Base-by-base conservation (phyloP, 2,113 vertebrate genomes). In the Pelusios castaneus region DNA sequence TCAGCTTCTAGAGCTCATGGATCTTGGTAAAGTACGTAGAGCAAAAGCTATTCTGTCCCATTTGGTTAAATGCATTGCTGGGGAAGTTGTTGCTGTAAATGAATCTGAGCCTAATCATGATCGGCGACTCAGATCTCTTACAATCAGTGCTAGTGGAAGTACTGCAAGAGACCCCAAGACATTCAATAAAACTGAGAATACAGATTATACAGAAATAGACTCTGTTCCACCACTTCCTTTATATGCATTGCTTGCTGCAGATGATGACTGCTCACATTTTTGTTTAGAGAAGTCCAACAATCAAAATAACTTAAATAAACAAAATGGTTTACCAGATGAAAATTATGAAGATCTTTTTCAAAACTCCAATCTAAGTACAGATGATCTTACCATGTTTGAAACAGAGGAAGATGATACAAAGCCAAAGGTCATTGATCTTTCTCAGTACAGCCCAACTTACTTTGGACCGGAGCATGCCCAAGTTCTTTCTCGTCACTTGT, bases 31-130 rank as follows among this genome's bases (percentile, higher is more conserved):
- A 98, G 98, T 99, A 84, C 98, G 97, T 79, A 98, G 99, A 95
- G 99, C 99, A 94, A 99, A 99, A 96, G 99, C 99, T 82, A 99
- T 99, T 96, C 97, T 99, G 51, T 99, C 99, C 10, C 99, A 99
- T 96, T 97, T 99, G 83, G 99, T 99, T 75, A 99, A 99, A 95
- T 99, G 99, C 96, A 99, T 99, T 96, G 99, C 99, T 80, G 99
- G 99, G 80, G 99, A 99, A 98, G 98, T 99, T 55, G 99, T 99
- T 93, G 97, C 98, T 85, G n/a, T 99, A 63, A 98, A 98, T 96
- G 99, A 99, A 86, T 95, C 92, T 55, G 97, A 98, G 81, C 84
- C 96, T 79, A 98, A 97, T 92, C 98, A 98, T 5, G 99, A 99
- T 82, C 99, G 98, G 54, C 99, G 98, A 17, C 96, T 99, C 49